Percentiles rank a stretch among this genome's conserved stretches.
Conservation (phyloP, 2,888 invertebrate species). For the Ypsolopha sequella region DNA sequence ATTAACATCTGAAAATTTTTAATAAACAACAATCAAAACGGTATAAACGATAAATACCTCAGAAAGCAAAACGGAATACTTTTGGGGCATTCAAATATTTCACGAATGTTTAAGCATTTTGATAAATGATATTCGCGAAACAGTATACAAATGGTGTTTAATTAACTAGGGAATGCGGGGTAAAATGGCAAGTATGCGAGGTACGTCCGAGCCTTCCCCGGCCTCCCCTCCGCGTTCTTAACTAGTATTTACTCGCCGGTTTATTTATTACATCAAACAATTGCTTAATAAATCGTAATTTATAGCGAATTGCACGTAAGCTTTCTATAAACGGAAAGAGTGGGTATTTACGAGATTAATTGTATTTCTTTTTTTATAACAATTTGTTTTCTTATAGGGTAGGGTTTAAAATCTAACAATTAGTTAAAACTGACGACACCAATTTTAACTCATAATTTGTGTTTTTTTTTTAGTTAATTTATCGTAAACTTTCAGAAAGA, state of each 20-base stretch:
- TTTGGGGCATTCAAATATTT: slow-evolving; percentile 31
- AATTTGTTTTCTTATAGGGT: too few relatives aligned
- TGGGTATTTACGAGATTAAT: too few relatives aligned
- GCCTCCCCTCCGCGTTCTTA: slow-evolving; percentile 30
- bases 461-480: not conserved
- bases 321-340: too few relatives aligned
- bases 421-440: too few relatives aligned
- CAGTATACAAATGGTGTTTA: slow-evolving; percentile 65
- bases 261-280: not conserved
- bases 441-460: not conserved
- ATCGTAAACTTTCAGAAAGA: too few relatives aligned
- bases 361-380: too few relatives aligned
- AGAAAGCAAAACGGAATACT: slow-evolving; percentile 15
- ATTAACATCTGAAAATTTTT: too few relatives aligned
- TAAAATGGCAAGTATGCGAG: slow-evolving; percentile 52
- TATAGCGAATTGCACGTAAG: too few relatives aligned
- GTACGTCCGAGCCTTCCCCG: slow-evolving; percentile 27
- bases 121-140: slow-evolving; percentile 55
- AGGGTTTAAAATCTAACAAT: too few relatives aligned
- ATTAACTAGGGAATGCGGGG: slow-evolving; percentile 63
- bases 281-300: not conserved
- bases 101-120: slow-evolving; percentile 35
- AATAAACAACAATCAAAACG: too few relatives aligned
- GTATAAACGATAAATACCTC: too few relatives aligned
- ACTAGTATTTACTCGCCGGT: slow-evolving; percentile 24